Percentiles rank a stretch among this genome's conserved stretches.
Conservation (phyloP, 2,888 invertebrate species). For the Thelaira solivaga region DNA sequence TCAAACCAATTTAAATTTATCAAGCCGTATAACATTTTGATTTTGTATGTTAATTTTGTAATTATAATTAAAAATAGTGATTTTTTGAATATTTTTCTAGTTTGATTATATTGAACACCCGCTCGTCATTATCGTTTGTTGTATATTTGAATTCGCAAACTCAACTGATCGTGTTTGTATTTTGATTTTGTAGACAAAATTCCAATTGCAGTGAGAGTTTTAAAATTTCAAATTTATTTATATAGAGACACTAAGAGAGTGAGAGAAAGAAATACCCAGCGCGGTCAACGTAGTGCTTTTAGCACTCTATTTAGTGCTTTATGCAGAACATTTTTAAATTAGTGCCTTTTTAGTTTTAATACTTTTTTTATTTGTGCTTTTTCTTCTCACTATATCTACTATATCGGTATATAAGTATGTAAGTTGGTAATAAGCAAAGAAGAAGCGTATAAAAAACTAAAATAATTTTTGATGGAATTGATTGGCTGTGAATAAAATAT, state of each 20-base stretch:
- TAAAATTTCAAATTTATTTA: background rate
- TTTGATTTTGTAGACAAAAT: conserved; percentile 18
- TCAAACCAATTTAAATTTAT: conserved; percentile 72
- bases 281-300: too few relatives aligned
- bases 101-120: conserved; percentile 20
- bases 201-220: conserved; percentile 5
- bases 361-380: too few relatives aligned
- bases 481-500: too few relatives aligned
- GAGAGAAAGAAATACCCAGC: too few relatives aligned
- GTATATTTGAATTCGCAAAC: conserved; percentile 23
- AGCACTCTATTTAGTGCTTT: too few relatives aligned
- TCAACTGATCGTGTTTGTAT: conserved; percentile 35
- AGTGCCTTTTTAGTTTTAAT: too few relatives aligned
- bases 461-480: too few relatives aligned
- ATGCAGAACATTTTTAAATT: too few relatives aligned
- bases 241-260: background rate
- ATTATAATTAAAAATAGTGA: conserved; percentile 1
- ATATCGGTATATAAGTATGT: too few relatives aligned
- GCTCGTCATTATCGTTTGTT: conserved; percentile 33
- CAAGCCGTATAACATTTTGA: conserved; percentile 65
- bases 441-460: too few relatives aligned
- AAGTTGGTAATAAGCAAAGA: too few relatives aligned
- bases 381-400: too few relatives aligned
- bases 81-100: background rate
- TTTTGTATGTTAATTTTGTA: background rate